Conservation (phyloP, 2,797 vertebrate species). For the Dicrostonyx torquatus region DNA sequence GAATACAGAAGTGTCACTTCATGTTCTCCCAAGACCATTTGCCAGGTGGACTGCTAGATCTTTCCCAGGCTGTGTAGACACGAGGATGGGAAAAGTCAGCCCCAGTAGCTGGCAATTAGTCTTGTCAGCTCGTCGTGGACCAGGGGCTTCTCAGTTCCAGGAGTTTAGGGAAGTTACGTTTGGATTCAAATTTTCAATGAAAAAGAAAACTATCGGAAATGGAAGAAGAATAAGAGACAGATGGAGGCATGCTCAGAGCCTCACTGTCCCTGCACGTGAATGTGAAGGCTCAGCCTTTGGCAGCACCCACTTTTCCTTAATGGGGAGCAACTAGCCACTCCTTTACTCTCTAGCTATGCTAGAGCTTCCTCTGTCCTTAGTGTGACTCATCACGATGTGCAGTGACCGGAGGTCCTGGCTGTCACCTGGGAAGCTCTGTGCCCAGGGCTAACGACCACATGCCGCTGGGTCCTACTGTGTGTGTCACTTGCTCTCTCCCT, state of each 20-base stretch:
- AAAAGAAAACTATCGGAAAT: not conserved
- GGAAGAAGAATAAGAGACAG: not conserved
- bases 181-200: constrained; percentile 22
- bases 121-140: not conserved
- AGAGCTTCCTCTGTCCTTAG: not conserved
- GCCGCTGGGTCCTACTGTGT: not conserved
- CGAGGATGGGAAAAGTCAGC: not conserved
- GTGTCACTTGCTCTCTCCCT: fast-evolving
- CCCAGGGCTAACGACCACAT: fast-evolving
- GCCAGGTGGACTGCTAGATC: not conserved
- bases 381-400: not conserved
- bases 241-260: too few species aligned
- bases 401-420: too few species aligned
- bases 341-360: not conserved
- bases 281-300: not conserved
- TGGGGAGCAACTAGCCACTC: too few species aligned
- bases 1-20: not conserved
- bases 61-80: not conserved
- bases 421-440: not conserved
- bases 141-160: not conserved
- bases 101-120: not conserved
- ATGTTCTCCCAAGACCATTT: not conserved
- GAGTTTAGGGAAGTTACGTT: not conserved
- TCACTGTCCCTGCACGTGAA: fast-evolving
- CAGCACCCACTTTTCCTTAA: fast-evolving